These are phyloP conservation scores for Alca torda DNA, from an alignment of 2,797 vertebrate species.

Conservation along the genomic window DNA sequence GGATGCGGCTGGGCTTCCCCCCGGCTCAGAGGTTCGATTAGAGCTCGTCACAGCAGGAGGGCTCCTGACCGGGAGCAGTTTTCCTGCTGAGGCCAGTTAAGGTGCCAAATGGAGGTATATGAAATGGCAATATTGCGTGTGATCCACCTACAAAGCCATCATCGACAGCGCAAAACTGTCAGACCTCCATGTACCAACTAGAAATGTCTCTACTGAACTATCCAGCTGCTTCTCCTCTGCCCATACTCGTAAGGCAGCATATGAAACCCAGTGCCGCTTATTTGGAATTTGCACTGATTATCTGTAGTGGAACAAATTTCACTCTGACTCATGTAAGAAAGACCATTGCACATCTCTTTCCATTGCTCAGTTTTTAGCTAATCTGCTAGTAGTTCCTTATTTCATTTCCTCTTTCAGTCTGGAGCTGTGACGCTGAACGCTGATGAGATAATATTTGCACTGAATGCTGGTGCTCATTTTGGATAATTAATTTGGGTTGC, in stretches of 20 bases:
- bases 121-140: background rate
- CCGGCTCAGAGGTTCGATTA: background rate
- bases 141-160: background rate
- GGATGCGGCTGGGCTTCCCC: background rate
- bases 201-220: background rate
- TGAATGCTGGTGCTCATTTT: background rate
- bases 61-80: background rate
- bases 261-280: background rate
- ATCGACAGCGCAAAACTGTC: background rate
- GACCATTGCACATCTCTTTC: background rate
- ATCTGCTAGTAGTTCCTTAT: background rate
- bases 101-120: background rate
- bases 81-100: background rate
- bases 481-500: background rate
- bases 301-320: background rate
- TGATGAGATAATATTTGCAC: background rate
- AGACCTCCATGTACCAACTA: background rate
- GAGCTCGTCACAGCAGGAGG: background rate
- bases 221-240: background rate
- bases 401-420: background rate
- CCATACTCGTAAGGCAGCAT: rapidly evolving
- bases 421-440: background rate
- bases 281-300: background rate
- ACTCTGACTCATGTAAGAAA: background rate
- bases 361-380: background rate